Percentiles rank a stretch among this genome's conserved stretches.
These are phyloP conservation scores for Anas acuta DNA, from an alignment of 2,797 vertebrate genomes.

Conservation along the genomic window DNA sequence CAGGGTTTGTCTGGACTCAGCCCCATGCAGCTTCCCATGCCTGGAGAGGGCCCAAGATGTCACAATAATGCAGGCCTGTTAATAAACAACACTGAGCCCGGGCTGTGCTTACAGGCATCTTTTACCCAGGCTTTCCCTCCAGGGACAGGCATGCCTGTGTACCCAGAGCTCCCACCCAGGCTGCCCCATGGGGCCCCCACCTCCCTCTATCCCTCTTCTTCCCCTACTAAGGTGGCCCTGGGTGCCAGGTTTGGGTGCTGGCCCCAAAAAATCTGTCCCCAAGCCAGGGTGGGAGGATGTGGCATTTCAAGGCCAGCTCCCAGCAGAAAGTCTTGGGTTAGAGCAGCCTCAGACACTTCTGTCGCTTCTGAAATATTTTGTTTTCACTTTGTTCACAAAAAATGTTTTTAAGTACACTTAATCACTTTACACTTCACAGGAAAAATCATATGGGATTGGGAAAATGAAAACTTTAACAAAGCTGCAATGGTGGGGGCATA, in stretches of 20 bases:
- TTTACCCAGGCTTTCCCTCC: neutral
- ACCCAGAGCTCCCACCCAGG: fast-evolving
- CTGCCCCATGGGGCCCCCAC: neutral
- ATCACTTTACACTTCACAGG: neutral
- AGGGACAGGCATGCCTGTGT: fast-evolving
- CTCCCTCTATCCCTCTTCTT: fast-evolving
- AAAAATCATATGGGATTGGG: neutral
- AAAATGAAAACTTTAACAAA: neutral
- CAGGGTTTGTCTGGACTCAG: neutral
- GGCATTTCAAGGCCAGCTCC: neutral
- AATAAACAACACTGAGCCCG: neutral
- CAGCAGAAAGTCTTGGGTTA: conserved; percentile 1
- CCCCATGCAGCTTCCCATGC: neutral
- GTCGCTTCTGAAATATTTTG: neutral
- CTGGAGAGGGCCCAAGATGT: neutral
- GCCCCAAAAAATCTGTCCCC: neutral
- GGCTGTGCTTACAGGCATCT: neutral
- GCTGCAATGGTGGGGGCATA: neutral
- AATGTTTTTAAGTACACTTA: neutral
- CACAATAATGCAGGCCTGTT: neutral
- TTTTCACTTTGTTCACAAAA: conserved; percentile 15
- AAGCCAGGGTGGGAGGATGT: neutral
- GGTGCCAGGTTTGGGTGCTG: fast-evolving
- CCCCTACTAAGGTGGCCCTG: neutral
- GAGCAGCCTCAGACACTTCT: conserved; percentile 42